Percentiles rank a stretch among this genome's conserved stretches.
Evolutionary conservation across 1,140 invertebrate genomes (phyloP).

Genomic region (Chironomus tepperi): DNA sequence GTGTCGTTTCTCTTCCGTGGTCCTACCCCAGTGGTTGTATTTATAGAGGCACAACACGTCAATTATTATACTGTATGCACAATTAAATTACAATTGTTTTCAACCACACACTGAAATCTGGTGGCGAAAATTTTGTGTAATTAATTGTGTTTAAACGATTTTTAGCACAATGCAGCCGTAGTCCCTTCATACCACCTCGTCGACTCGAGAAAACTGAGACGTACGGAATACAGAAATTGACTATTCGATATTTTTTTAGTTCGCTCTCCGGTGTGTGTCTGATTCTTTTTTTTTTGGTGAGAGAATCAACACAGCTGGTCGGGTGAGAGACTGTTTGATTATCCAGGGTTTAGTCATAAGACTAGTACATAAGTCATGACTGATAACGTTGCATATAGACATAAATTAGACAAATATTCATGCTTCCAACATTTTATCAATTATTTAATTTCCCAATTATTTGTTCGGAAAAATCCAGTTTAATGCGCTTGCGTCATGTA

Average conservation of each 20-base stretch:
- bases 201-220: constrained; percentile 6
- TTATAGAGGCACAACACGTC: background rate
- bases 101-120: background rate
- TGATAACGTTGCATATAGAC: no score
- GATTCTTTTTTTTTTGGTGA: background rate
- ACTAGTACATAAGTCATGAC: no score
- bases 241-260: background rate
- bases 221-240: background rate
- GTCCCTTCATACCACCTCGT: background rate
- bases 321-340: background rate
- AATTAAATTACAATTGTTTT: background rate
- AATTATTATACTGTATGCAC: background rate
- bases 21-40: background rate
- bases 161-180: background rate
- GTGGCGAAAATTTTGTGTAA: background rate
- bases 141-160: background rate
- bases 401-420: no score
- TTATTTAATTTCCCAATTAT: no score
- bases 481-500: no score
- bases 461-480: no score
- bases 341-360: no score
- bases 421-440: no score
- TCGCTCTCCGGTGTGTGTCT: background rate
- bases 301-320: background rate
- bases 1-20: background rate